phyloP scores from a whole-genome alignment of 1,140 invertebrate species.

The Physella acuta region DNA sequence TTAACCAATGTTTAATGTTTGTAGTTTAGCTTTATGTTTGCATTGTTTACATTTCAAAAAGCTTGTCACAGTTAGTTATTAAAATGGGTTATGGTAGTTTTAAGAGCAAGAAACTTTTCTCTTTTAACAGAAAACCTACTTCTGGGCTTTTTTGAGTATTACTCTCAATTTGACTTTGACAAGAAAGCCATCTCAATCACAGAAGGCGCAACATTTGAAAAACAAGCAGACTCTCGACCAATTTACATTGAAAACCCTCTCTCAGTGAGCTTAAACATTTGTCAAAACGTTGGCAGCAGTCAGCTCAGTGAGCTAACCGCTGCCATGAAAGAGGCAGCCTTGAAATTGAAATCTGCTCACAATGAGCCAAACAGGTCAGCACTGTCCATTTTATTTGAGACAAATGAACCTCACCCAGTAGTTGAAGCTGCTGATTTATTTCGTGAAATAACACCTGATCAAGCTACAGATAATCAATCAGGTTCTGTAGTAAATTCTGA shows the following conservation, averaged over 20 bases:
- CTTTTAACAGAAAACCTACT: slow-evolving; percentile 23
- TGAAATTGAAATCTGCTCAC: neutral
- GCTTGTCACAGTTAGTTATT: too few species aligned
- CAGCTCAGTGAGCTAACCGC: neutral
- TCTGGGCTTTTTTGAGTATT: slow-evolving; percentile 21
- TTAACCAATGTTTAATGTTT: too few species aligned
- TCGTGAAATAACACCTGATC: neutral
- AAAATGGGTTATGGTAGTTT: too few species aligned
- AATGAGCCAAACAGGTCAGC: neutral
- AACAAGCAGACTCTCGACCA: slow-evolving; percentile 1
- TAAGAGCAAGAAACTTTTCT: too few species aligned
- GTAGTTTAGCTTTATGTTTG: too few species aligned
- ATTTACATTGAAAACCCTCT: slow-evolving; percentile 19
- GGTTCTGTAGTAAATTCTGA: neutral
- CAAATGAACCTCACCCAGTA: too few species aligned
- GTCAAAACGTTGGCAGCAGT: slow-evolving; percentile 5
- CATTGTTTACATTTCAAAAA: too few species aligned
- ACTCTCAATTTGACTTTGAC: slow-evolving; percentile 20
- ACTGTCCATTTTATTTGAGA: too few species aligned
- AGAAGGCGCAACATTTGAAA: slow-evolving; percentile 12
- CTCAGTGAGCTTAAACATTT: slow-evolving; percentile 21
- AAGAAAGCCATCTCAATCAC: slow-evolving; percentile 18
- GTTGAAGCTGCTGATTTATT: too few species aligned
- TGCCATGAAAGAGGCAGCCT: slow-evolving; percentile 17
- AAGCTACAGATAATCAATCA: slow-evolving; percentile 3